A percentile compares a stretch with the other conserved stretches of the same genome.
phyloP scores from a whole-genome alignment of 1,140 invertebrate species.

The Anastrepha obliqua region DNA sequence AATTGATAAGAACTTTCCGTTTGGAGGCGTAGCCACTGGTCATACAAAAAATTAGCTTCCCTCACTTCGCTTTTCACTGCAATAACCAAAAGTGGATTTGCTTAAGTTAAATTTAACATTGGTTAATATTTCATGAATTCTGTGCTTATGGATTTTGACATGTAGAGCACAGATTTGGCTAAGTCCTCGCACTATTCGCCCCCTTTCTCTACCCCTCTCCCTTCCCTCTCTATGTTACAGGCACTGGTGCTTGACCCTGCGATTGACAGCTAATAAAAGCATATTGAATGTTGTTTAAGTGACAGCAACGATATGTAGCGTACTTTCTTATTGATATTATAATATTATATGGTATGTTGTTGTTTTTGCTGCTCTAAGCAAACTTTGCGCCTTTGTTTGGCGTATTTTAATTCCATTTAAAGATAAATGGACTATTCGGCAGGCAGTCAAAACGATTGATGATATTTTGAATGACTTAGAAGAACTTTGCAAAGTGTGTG shows the following conservation, averaged over 20 bases:
- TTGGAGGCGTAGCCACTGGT: background rate
- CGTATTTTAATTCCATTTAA: background rate
- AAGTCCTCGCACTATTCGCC: background rate
- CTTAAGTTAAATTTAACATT: constrained; percentile 21
- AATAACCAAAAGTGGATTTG: constrained; percentile 17
- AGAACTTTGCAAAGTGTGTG: constrained; percentile 58
- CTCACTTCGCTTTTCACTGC: background rate
- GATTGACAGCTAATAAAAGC: constrained; percentile 2
- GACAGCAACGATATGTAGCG: background rate
- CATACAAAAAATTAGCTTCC: background rate
- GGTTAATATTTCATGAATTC: constrained; percentile 9
- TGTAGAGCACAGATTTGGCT: background rate
- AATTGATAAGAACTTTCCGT: constrained; percentile 38
- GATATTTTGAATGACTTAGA: constrained; percentile 63
- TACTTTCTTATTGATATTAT: background rate
- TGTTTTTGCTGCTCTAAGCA: background rate
- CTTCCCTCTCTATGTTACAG: background rate
- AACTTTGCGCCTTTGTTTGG: constrained; percentile 9
- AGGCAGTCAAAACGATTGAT: constrained; percentile 63
- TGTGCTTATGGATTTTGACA: background rate
- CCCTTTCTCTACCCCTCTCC: background rate
- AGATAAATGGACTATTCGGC: constrained; percentile 36
- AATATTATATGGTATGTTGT: background rate
- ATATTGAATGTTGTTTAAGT: constrained; percentile 2
- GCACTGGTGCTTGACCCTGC: background rate